Percentiles rank a stretch among this genome's conserved stretches.
phyloP scores from a whole-genome alignment of 1,140 invertebrate genomes.

The Magallana gigas region DNA sequence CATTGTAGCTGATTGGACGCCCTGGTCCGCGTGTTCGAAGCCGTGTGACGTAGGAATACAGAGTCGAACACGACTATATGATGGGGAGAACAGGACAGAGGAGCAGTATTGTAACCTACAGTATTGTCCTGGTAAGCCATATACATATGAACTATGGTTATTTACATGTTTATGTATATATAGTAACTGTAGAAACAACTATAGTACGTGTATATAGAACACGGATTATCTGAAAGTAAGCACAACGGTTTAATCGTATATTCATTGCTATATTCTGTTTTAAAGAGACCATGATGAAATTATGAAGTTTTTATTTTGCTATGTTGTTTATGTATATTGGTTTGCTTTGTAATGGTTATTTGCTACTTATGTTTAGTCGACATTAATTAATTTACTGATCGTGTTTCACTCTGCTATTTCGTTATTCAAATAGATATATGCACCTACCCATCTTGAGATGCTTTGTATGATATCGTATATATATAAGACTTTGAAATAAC shows the following conservation, averaged over 20 bases:
- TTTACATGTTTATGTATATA: background rate
- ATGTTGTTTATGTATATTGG: too few species aligned
- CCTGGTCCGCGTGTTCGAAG: conserved; percentile 5
- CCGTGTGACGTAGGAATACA: conserved; percentile 6
- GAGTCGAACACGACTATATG: background rate
- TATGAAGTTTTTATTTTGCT: too few species aligned
- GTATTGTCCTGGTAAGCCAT: conserved; percentile 22
- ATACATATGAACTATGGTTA: background rate
- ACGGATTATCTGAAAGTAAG: too few species aligned
- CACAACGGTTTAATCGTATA: too few species aligned
- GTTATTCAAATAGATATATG: background rate
- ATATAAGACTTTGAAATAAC: too few species aligned
- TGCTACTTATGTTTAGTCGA: too few species aligned
- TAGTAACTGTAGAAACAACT: background rate
- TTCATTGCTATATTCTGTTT: too few species aligned
- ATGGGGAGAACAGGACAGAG: background rate
- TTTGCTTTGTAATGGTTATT: too few species aligned
- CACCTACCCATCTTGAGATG: background rate
- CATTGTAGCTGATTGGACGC: background rate
- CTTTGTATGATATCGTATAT: background rate
- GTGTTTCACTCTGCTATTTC: too few species aligned
- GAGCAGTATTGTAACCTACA: background rate
- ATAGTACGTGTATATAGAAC: too few species aligned
- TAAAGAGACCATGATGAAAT: too few species aligned
- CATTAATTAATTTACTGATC: too few species aligned